Percentiles rank a stretch among this genome's conserved stretches.
phyloP scores from a whole-genome alignment of 2,888 invertebrate species.

The Miltochrista miniata region DNA sequence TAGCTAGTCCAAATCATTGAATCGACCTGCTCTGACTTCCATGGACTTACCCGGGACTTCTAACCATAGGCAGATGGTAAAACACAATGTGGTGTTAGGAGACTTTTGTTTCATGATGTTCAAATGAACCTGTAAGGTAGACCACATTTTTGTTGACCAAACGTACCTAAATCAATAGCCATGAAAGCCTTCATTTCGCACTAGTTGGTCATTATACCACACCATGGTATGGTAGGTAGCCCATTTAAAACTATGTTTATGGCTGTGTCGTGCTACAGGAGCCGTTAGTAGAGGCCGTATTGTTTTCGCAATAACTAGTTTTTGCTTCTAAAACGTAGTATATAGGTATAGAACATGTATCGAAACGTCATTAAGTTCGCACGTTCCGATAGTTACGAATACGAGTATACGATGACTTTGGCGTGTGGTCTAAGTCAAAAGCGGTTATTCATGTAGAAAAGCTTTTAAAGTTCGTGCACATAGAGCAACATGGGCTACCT shows the following conservation, averaged over 20 bases:
- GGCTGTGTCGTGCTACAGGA: conserved; percentile 19
- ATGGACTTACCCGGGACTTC: no score
- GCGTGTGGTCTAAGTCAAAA: conserved; percentile 35
- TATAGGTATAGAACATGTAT: conserved; percentile 25
- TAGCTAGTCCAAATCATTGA: no score
- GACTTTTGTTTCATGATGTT: neutral
- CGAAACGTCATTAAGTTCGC: conserved; percentile 57
- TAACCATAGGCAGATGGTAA: no score
- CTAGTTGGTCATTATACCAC: neutral
- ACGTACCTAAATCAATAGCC: neutral
- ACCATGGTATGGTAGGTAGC: conserved; percentile 4
- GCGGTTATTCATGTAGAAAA: conserved; percentile 1
- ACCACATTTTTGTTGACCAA: no score
- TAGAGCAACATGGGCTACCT: no score
- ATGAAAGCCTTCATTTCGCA: neutral
- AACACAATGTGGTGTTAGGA: no score
- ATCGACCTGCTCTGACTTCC: no score
- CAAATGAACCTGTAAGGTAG: no score
- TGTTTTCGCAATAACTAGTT: conserved; percentile 29
- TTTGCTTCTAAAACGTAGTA: conserved; percentile 10
- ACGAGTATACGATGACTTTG: conserved; percentile 40
- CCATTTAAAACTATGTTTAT: conserved; percentile 8
- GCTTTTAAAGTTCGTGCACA: no score
- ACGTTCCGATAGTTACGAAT: conserved; percentile 63
- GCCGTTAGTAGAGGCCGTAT: conserved; percentile 10